A percentile compares a stretch with the other conserved stretches of the same genome.
These are phyloP conservation scores for Engraulis encrasicolus DNA, from an alignment of 2,113 vertebrate genomes.

Conservation along the genomic window DNA sequence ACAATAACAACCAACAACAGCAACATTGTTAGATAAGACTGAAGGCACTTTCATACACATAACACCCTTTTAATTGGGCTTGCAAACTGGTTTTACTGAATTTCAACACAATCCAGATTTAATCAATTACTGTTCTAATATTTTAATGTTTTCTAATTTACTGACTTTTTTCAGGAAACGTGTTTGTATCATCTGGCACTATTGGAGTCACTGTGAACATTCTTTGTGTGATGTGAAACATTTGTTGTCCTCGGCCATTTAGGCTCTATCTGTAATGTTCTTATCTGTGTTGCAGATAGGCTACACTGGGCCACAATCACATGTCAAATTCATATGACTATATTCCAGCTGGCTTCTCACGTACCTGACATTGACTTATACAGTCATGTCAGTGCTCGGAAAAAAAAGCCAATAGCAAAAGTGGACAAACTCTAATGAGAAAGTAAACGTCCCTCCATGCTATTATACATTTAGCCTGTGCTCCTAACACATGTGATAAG, in stretches of 20 bases:
- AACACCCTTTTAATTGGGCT: not conserved
- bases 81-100: not conserved
- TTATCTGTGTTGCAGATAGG: not conserved
- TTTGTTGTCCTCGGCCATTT: not conserved
- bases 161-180: not conserved
- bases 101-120: not conserved
- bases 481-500: too few species aligned
- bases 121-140: not conserved
- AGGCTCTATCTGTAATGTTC: not conserved
- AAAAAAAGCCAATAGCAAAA: not conserved
- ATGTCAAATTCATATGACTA: not conserved
- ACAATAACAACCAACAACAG: too few species aligned
- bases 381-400: not conserved
- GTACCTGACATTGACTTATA: not conserved
- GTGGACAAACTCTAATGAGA: too few species aligned
- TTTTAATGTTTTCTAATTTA: not conserved
- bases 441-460: too few species aligned
- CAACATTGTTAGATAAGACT: too few species aligned
- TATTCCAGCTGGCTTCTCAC: not conserved
- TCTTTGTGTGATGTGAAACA: constrained; percentile 18
- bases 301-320: not conserved
- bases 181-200: not conserved
- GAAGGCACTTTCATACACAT: too few species aligned
- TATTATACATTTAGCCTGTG: too few species aligned
- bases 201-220: constrained; percentile 24